These are phyloP conservation scores for Tetramorium parvispinum DNA, from an alignment of 1,140 invertebrate genomes.

Conservation along the genomic window DNA sequence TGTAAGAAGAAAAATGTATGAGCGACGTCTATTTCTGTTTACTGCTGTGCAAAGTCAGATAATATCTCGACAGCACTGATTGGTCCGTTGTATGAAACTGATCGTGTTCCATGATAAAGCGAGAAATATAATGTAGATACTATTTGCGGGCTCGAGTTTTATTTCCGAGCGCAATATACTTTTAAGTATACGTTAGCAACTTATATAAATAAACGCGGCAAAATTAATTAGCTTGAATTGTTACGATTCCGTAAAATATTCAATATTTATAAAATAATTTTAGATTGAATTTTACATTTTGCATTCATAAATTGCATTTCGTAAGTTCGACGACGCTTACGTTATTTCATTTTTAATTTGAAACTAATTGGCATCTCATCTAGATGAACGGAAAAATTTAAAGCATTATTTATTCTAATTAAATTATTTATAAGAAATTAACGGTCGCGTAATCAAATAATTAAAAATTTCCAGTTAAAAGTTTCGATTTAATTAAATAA, in stretches of 20 bases:
- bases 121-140: neutral
- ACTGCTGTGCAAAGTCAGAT: neutral
- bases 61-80: neutral
- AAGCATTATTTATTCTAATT: neutral
- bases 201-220: neutral
- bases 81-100: neutral
- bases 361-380: neutral
- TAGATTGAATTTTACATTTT: neutral
- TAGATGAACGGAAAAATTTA: neutral
- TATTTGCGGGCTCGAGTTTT: neutral
- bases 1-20: conserved; percentile 20
- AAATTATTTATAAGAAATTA: neutral
- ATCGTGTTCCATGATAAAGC: neutral
- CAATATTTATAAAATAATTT: neutral
- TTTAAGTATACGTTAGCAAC: neutral
- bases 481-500: neutral
- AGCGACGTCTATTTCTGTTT: conserved; percentile 8
- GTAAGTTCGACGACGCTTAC: neutral
- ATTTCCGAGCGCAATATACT: neutral
- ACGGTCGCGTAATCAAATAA: neutral
- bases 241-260: neutral
- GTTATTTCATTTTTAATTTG: neutral
- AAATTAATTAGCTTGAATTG: too few relatives aligned
- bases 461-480: neutral
- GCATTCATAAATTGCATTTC: neutral